Evolutionary conservation across 1,140 invertebrate species (phyloP), one percentile per base, ranked within the genome.

Genomic region (Lordiphosa collinella): DNA sequence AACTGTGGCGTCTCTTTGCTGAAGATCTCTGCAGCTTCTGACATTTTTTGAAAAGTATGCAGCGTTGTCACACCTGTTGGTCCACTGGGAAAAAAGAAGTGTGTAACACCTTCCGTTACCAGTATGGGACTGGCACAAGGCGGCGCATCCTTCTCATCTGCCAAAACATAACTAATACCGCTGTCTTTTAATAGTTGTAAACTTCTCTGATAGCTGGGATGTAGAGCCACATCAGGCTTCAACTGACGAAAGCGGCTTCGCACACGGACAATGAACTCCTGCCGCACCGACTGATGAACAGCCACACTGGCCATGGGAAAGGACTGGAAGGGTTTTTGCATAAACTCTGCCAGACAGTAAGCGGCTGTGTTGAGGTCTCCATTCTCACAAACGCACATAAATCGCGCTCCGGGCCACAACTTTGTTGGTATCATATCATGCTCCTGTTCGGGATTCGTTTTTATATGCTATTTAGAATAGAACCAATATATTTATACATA

Each of bases 281-380:
- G 66, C 3, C 16, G 14, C 8, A 82, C 53, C 18, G 76, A 60
- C 0, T 55, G 5, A 0, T 82, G 55, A 3, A 82, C 76, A 0
- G 58, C 67, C 41, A 82, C 76, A 6, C 47, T 32, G 46, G 71
- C 71, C 22, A 84, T 46, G 0, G 76, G 71, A 13, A 68, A 57
- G 0, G 52, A 54, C 9, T 43, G 35, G n/a, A 82, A 82, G 6
- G 76, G 76, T 7, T 82, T 72, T 0, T 82, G 78, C 76, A 82
- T 82, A 0, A 51, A 9, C 13, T 82, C 62, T 0, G 78, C 76
- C 44, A 82, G 3, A 9, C 37, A 57, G 13, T 60, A 46, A 5
- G 76, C 52, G 0, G 76, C 76, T 13, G 58, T 59, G 18, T 57
- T 60, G 4, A 82, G 38, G 46, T 82, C 76, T 0, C 57, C 76